Base-by-base conservation (phyloP, 2,113 vertebrate genomes). In the Corynorhinus townsendii region DNA sequence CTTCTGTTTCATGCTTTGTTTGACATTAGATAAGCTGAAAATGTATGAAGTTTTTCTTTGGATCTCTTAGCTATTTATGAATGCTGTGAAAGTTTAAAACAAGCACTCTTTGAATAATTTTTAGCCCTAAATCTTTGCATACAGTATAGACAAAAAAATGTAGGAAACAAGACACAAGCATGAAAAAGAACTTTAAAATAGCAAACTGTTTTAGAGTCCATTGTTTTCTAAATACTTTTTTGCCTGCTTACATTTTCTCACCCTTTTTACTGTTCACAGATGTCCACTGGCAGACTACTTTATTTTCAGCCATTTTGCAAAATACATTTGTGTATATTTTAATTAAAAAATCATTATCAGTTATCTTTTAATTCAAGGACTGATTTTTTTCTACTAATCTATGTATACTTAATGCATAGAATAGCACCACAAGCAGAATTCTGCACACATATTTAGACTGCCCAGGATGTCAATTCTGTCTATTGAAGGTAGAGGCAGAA, bases 311-410 rank as follows among this genome's bases (percentile, higher is more conserved):
- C 35, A 56, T 40, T 47, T 69, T 43, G 5, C 2, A 96, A 79
- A 86, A 93, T 92, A 54, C 9, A 54, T 2, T 5, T 97, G 76
- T 95, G 93, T 95, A 72, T 24, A 20, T 88, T 49, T 96, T 96
- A 90, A 69, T n/a, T 64, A 90, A 68, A 4, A 47, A 94, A 79
- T 47, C 26, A 59, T 64, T 75, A 59, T 79, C 66, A 8, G 11
- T 35, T 92, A 66, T 73, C 69, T 38, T 94, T 95, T 96, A 82
- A 92, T 90, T 73, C 86, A n/a, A 87, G 75, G 47, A 97, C 75
- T 97, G 83, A 95, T 97, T 94, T 84, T 84, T 62, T 86, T 87
- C 54, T 95, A 47, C 33, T 56, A 68, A 38, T 16, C 24, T 95
- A 71, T 85, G 90, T 26, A 90, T 64, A 54, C 28, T 96, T 95